Evolutionary conservation across 2,113 vertebrate genomes (phyloP), one percentile per base, ranked within the genome.

Genomic region (Neofelis nebulosa): DNA sequence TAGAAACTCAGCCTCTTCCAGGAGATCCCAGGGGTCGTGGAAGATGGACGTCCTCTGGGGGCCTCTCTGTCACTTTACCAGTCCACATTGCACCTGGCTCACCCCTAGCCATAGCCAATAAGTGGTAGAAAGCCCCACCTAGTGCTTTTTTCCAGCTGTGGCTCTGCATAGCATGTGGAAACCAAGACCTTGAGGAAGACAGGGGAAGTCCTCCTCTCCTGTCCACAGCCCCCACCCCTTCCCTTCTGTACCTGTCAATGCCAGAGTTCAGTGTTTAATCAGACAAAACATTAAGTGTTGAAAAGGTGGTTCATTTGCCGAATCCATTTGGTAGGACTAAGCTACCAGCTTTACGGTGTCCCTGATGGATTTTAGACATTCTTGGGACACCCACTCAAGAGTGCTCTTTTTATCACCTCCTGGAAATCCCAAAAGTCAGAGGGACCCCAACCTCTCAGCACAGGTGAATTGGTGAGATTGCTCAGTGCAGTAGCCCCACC

Each of bases 251-350:
- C 63, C 74, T 93, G 68, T 92, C 86, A 93, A n/a, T 94, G 90
- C 95, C 98, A 97, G 93, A 96, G 68, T 95, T 97, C 95, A 98
- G 95, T 98, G 89, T 98, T 97, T 79, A 91, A 97, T 94, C 80
- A 55, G 66, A 95, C 48, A 78, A 89, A 89, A 94, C 76, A 1
- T 0, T 0, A 87, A 98, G 97, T 98, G 94, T 98, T 98, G 92
- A 91, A 55, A 92, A 90, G 90, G 95, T 94, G 90, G 66, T 90
- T 95, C 31, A 0, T 85, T 96, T 91, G 89, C 69, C 0, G 14
- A 97, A 90, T 95, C 65, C 41, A 92, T 57, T 89, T 89, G 66
- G n/a, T 91, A 95, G 91, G 80, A 88, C 76, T 80, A 71, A 92
- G 45, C 93, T 52, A 86, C 79, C 74, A 94, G 61, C 86, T 96